Percentiles rank a stretch among this genome's conserved stretches.
Conservation (phyloP, 2,888 invertebrate genomes). For the Epistrophella euchroma region DNA sequence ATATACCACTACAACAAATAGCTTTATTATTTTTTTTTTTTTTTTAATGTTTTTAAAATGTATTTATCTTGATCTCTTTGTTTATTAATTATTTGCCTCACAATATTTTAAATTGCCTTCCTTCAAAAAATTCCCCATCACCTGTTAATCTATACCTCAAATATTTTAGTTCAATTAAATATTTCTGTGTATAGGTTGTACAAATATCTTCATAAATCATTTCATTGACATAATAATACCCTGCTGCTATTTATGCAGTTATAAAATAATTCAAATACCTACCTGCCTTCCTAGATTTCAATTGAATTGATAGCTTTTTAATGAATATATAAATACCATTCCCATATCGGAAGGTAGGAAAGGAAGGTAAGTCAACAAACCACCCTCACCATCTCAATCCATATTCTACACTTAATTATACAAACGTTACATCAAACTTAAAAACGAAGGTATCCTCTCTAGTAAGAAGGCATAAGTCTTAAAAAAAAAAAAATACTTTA, state of each 20-base stretch:
- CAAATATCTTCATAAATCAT: constrained; percentile 24
- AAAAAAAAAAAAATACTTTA: constrained; percentile 6
- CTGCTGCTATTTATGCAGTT: constrained; percentile 3
- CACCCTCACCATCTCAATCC: constrained; percentile 9
- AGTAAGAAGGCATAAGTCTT: constrained; percentile 29
- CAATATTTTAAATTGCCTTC: background rate
- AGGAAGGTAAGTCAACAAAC: constrained; percentile 28
- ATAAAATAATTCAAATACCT: constrained; percentile 36
- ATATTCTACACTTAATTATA: constrained; percentile 35
- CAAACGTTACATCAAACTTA: constrained; percentile 32
- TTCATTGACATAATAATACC: constrained; percentile 16
- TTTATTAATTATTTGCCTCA: background rate
- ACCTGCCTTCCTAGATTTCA: constrained; percentile 30
- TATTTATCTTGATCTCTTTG: background rate
- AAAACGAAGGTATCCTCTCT: background rate
- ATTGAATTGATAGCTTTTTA: constrained; percentile 46
- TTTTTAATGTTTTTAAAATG: background rate
- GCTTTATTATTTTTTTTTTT: too few relatives aligned
- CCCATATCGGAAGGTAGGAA: background rate
- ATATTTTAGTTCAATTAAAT: background rate
- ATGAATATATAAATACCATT: constrained; percentile 34
- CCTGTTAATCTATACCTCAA: constrained; percentile 12
- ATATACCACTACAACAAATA: too few relatives aligned
- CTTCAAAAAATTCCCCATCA: background rate
- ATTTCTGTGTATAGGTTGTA: background rate